Base-by-base conservation (phyloP, 2,888 invertebrate species). In the Caenorhabditis doughertyi region DNA sequence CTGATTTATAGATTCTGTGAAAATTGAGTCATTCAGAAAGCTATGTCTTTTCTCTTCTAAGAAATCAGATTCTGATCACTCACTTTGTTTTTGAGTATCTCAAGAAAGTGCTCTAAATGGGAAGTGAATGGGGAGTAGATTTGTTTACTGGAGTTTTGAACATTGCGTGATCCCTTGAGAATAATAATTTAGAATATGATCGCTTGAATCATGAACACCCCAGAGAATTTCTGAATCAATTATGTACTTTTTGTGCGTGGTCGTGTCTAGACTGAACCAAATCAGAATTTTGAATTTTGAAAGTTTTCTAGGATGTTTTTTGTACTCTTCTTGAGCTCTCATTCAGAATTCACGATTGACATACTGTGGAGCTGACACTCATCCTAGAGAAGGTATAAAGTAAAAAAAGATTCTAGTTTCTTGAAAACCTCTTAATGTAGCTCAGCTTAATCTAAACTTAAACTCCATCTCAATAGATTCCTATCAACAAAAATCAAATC, bases 1-100 rank as follows among this genome's bases (percentile, higher is more conserved):
- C n/a, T n/a, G n/a, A n/a, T n/a, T n/a, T n/a, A n/a, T n/a, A n/a
- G 44, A 18, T 47, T 47, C 44, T 47, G 44, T 18, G 44, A 47
- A 47, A 47, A 47, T 47, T 47, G 44, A 47, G 44, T 47, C 44
- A 47, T 47, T 47, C 32, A 4, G 2, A 39, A 16, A 39, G 13
- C 39, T 18, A 47, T 47, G 42, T 3, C 9, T 11, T 42, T 42
- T 42, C 7, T n/a, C 18, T 7, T 47, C 4, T 16, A 13, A 47
- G 44, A 47, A 47, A 18, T 18, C 44, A 18, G 7, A 3, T 47
- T 47, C 44, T 47, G 44, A 47, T 47, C 44, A 47, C 3, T 47
- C 18, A 47, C 8, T 47, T 18, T 5, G 39, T 5, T 39, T 18
- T 47, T 13, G 18, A 3, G 44, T 18, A 47, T 18, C 18, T 5